These are phyloP conservation scores for Xiphorhynchus elegans DNA, from an alignment of 2,113 vertebrate species.

Conservation along the genomic window DNA sequence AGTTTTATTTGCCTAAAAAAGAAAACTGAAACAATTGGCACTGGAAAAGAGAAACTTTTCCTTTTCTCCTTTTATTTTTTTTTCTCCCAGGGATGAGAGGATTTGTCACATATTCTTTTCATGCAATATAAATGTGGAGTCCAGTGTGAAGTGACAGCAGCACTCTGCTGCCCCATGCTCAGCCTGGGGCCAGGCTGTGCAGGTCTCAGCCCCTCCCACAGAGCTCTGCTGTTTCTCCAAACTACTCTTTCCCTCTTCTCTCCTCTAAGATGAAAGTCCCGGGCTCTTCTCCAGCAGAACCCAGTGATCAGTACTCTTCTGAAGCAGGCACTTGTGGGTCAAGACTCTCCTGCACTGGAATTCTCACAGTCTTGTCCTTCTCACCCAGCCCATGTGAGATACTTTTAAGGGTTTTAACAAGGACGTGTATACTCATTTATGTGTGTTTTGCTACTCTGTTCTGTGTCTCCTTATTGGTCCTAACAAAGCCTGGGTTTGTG, in stretches of 20 bases:
- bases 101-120: neutral
- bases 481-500: neutral
- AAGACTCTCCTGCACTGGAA: neutral
- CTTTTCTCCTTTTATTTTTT: neutral
- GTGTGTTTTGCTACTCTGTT: neutral
- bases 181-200: neutral
- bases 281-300: neutral
- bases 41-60: neutral
- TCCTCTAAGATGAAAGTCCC: neutral
- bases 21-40: neutral
- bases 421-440: neutral
- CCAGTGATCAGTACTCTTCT: neutral
- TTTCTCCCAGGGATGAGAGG: neutral
- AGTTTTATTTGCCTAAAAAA: neutral
- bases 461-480: neutral
- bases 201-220: neutral
- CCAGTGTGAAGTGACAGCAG: neutral
- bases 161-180: neutral
- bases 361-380: neutral
- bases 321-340: neutral
- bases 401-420: neutral
- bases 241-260: neutral
- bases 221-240: neutral
- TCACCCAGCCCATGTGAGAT: neutral
- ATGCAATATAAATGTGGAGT: neutral